Evolutionary conservation across 2,113 vertebrate genomes (phyloP).

Genomic region (Dromiciops gliroides): DNA sequence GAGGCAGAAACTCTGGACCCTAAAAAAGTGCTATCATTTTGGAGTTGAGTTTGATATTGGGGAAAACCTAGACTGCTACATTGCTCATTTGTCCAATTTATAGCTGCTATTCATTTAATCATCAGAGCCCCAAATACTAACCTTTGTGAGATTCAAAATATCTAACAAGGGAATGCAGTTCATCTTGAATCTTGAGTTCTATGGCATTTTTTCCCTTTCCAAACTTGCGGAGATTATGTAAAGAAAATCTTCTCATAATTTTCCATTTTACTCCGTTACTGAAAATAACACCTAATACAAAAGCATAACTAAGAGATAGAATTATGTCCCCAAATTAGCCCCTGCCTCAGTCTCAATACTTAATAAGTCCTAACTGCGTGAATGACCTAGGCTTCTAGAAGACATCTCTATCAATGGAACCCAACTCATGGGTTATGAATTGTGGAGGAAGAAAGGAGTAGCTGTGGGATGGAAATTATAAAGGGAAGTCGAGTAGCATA

Average conservation of each 20-base stretch:
- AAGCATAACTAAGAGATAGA: background rate
- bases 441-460: background rate
- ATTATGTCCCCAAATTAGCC: background rate
- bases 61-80: background rate
- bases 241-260: slow-evolving; percentile 81
- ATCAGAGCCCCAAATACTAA: slow-evolving; percentile 64
- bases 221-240: slow-evolving; percentile 81
- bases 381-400: background rate
- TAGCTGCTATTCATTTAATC: slow-evolving; percentile 32
- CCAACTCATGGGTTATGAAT: background rate
- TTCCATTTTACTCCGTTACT: slow-evolving; percentile 82
- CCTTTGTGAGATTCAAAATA: slow-evolving; percentile 77
- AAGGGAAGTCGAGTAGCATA: background rate
- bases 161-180: slow-evolving; percentile 75
- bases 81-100: background rate
- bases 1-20: background rate
- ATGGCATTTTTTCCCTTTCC: slow-evolving; percentile 82
- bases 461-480: background rate
- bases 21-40: background rate
- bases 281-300: slow-evolving; percentile 79
- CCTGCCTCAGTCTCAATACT: background rate
- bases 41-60: background rate
- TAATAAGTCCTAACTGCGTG: background rate
- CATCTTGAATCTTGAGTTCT: slow-evolving; percentile 80
- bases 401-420: background rate